A percentile compares a stretch with the other conserved stretches of the same genome.
These are phyloP conservation scores for Zeuzera pyrina DNA, from an alignment of 2,888 invertebrate species.

Conservation along the genomic window DNA sequence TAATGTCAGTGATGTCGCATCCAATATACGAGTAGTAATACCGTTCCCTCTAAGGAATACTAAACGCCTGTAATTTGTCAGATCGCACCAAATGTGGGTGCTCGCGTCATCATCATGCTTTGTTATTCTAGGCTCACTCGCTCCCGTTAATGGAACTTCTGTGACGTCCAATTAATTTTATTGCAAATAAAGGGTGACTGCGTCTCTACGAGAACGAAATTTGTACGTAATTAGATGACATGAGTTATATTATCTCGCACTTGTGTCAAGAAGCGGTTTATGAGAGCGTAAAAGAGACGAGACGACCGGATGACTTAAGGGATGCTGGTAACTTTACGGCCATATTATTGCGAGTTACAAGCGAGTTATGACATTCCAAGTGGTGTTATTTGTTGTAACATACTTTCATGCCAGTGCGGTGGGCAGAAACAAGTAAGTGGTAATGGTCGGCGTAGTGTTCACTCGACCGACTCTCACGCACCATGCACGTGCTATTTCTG, in stretches of 20 bases:
- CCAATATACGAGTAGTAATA: slow-evolving; percentile 11
- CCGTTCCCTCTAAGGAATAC: slow-evolving; percentile 25
- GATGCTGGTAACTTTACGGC: neutral
- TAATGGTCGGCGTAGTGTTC: slow-evolving; percentile 36
- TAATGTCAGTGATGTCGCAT: slow-evolving; percentile 10
- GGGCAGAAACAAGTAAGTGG: no score
- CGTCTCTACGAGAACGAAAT: slow-evolving; percentile 15
- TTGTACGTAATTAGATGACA: slow-evolving; percentile 7
- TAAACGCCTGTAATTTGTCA: slow-evolving; percentile 43
- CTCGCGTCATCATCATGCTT: slow-evolving; percentile 30
- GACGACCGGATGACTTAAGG: neutral
- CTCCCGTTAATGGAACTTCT: slow-evolving; percentile 36
- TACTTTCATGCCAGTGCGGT: slow-evolving; percentile 51
- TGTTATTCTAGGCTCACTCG: slow-evolving; percentile 31
- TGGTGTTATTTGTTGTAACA: slow-evolving; percentile 54
- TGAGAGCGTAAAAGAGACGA: neutral
- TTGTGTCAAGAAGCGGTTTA: neutral
- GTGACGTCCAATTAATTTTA: slow-evolving; percentile 39
- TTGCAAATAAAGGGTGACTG: slow-evolving; percentile 25
- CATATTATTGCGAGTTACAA: slow-evolving; percentile 26
- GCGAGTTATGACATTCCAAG: slow-evolving; percentile 47
- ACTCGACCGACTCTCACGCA: slow-evolving; percentile 47
- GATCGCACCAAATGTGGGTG: slow-evolving; percentile 27
- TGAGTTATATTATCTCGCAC: neutral
- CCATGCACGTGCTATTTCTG: slow-evolving; percentile 20